A percentile compares a stretch with the other conserved stretches of the same genome.
phyloP scores from a whole-genome alignment of 2,113 vertebrate genomes.

The Dipodomys ordii region DNA sequence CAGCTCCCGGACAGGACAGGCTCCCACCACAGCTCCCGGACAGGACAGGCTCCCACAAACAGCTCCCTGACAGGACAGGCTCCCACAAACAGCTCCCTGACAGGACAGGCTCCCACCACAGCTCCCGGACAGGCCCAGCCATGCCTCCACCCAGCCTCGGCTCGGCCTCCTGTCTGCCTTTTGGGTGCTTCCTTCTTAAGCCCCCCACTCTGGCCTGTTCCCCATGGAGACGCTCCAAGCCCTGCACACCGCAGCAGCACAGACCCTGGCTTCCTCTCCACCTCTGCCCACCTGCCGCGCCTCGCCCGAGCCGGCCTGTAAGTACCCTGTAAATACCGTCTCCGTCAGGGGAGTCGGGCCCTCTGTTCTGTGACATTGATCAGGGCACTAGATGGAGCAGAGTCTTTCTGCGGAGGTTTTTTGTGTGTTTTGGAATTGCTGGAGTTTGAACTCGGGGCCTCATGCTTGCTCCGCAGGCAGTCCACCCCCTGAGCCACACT shows the following conservation, averaged over 20 bases:
- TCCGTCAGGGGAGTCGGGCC: neutral
- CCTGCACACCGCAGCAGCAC: too few species aligned
- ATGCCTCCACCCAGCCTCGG: too few species aligned
- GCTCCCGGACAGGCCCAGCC: neutral
- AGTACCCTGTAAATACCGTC: too few species aligned
- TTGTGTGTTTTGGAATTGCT: neutral
- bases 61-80: neutral
- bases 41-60: accelerated
- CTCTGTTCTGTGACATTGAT: neutral
- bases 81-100: accelerated
- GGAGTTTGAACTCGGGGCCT: too few species aligned
- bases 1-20: too few species aligned
- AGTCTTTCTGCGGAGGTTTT: neutral
- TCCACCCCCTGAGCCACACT: too few species aligned
- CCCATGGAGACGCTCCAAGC: too few species aligned
- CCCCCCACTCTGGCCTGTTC: neutral
- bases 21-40: neutral
- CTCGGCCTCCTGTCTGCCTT: neutral
- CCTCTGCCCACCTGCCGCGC: too few species aligned
- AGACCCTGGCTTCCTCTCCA: too few species aligned
- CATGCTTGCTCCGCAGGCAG: too few species aligned
- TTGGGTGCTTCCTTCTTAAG: neutral
- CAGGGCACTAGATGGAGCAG: too few species aligned
- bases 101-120: accelerated
- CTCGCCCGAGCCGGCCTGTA: too few species aligned